A percentile compares a stretch with the other conserved stretches of the same genome.
These are phyloP conservation scores for Scaptomyza flava DNA, from an alignment of 2,888 invertebrate species.

Conservation along the genomic window DNA sequence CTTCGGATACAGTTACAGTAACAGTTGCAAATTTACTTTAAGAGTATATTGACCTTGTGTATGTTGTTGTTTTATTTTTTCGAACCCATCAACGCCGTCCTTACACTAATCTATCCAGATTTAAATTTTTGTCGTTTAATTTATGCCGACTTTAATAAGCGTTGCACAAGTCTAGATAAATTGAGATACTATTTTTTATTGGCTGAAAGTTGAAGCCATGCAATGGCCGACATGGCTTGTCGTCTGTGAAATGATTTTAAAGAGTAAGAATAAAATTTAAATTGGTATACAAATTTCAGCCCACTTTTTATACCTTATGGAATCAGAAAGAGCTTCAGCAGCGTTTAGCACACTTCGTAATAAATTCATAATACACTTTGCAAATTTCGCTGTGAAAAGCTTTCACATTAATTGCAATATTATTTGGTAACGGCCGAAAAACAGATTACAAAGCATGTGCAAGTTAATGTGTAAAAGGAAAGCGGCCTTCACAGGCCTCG, in stretches of 20 bases:
- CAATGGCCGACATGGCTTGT: background rate
- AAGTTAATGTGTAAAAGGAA: constrained; percentile 22
- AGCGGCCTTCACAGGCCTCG: constrained; percentile 35
- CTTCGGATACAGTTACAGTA: constrained; percentile 8
- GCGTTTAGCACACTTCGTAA: constrained; percentile 5
- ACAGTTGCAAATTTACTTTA: constrained; percentile 5
- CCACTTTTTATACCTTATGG: background rate
- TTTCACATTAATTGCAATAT: constrained; percentile 79
- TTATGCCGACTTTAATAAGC: constrained; percentile 66
- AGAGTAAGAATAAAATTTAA: background rate
- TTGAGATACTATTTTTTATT: constrained; percentile 55
- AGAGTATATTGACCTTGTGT: constrained; percentile 11
- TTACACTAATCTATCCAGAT: constrained; percentile 65
- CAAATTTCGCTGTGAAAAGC: constrained; percentile 65
- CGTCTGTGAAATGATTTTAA: background rate
- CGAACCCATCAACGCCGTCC: constrained; percentile 51
- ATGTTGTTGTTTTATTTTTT: constrained; percentile 21
- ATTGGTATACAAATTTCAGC: background rate
- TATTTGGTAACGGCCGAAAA: constrained; percentile 61
- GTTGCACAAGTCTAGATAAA: constrained; percentile 42
- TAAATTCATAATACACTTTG: constrained; percentile 10
- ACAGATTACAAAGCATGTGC: constrained; percentile 53
- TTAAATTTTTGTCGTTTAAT: constrained; percentile 67
- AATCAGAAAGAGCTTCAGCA: background rate
- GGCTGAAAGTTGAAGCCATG: constrained; percentile 3